A percentile compares a stretch with the other conserved stretches of the same genome.
These are phyloP conservation scores for Seriola rivoliana DNA, from an alignment of 2,113 vertebrate species.

Conservation along the genomic window DNA sequence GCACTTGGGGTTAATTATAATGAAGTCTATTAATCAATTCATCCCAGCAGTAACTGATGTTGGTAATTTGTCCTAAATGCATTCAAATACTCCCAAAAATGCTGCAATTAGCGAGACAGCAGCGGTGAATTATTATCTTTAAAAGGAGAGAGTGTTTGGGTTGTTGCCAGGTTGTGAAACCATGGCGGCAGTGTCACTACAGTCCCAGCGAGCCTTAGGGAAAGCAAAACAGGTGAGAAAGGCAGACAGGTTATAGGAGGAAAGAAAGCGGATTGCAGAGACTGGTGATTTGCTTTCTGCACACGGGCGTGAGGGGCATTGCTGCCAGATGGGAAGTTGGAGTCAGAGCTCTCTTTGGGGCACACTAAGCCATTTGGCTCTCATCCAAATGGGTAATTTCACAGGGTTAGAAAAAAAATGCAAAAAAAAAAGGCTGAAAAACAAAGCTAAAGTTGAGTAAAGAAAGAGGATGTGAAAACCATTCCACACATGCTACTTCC, in stretches of 20 bases:
- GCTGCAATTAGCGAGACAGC: conserved; percentile 60
- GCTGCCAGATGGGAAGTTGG: conserved; percentile 73
- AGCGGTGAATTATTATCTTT: conserved; percentile 39
- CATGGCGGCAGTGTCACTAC: not conserved
- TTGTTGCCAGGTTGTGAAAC: conserved; percentile 42
- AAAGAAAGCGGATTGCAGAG: conserved; percentile 1
- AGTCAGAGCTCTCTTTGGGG: conserved; percentile 64
- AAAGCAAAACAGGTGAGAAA: conserved; percentile 47
- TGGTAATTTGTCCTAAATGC: conserved; percentile 67
- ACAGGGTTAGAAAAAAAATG: conserved; percentile 13
- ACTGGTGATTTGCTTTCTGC: conserved; percentile 46
- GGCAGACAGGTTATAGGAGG: conserved; percentile 1
- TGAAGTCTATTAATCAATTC: conserved; percentile 68
- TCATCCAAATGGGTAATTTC: conserved; percentile 69
- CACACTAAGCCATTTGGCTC: conserved; percentile 68
- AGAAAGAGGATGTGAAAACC: conserved; percentile 35
- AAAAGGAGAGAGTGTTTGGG: conserved; percentile 47
- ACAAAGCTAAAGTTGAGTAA: conserved; percentile 53
- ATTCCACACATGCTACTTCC: conserved; percentile 41
- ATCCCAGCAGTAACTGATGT: conserved; percentile 51
- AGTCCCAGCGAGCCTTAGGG: conserved; percentile 56
- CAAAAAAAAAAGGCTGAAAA: conserved; percentile 6
- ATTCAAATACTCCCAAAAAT: conserved; percentile 45
- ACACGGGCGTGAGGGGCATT: conserved; percentile 29
- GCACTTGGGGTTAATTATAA: conserved; percentile 70